These are phyloP conservation scores for Phalacrocorax pelagicus DNA, from an alignment of 2,113 vertebrate species.

Conservation along the genomic window DNA sequence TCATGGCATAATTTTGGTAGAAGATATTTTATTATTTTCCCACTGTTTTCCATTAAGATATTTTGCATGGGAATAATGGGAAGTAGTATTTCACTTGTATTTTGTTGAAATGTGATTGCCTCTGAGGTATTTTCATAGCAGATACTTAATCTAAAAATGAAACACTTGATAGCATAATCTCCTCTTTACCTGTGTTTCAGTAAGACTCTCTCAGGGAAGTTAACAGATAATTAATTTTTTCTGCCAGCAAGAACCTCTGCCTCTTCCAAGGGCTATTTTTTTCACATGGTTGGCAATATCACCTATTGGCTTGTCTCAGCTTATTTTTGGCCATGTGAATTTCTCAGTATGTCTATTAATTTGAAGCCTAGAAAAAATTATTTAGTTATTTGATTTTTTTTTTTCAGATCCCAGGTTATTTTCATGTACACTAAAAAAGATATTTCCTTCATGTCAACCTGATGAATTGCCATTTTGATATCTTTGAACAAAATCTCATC, in stretches of 20 bases:
- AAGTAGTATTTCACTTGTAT: neutral
- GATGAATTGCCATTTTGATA: neutral
- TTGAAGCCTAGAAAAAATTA: neutral
- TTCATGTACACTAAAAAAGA: neutral
- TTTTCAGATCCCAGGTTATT: neutral
- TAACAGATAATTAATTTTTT: neutral
- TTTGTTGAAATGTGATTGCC: neutral
- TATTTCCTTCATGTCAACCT: neutral
- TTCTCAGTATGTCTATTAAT: neutral
- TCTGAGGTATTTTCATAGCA: neutral
- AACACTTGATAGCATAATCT: neutral
- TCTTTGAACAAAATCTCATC: neutral
- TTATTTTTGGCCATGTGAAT: neutral
- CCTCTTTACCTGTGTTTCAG: neutral
- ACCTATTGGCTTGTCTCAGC: neutral
- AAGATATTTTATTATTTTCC: neutral
- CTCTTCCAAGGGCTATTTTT: neutral
- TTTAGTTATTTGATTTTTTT: neutral
- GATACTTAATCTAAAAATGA: neutral
- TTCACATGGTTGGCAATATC: neutral
- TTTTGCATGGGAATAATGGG: neutral
- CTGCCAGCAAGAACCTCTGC: neutral
- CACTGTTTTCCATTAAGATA: neutral
- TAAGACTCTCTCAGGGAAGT: neutral
- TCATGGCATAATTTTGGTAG: neutral